phyloP scores from a whole-genome alignment of 2,113 vertebrate species.

The Cebus imitator region DNA sequence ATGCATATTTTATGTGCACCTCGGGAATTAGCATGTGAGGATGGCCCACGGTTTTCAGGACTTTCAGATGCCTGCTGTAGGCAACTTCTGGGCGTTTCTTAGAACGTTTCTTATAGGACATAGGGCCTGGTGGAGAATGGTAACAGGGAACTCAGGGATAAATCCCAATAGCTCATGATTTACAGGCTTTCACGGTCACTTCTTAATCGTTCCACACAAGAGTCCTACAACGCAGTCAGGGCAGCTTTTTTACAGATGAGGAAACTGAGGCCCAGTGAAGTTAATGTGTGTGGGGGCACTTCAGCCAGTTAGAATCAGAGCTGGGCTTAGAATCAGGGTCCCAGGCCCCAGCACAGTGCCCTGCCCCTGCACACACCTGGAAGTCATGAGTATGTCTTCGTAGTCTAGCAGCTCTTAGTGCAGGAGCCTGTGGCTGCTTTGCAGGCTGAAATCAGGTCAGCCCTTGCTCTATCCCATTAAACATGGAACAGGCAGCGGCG shows the following conservation, averaged over 20 bases:
- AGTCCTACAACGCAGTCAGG: neutral
- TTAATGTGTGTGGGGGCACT: neutral
- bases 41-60: neutral
- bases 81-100: neutral
- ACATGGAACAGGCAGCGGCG: neutral
- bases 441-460: fast-evolving
- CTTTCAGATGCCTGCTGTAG: neutral
- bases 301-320: neutral
- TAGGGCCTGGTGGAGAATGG: neutral
- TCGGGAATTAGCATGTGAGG: neutral
- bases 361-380: neutral
- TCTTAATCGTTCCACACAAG: neutral
- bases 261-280: neutral
- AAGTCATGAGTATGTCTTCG: fast-evolving
- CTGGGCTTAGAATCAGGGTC: neutral
- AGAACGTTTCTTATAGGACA: neutral
- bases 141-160: neutral
- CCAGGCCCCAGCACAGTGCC: neutral
- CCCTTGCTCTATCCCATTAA: fast-evolving
- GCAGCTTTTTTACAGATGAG: neutral
- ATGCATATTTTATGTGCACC: neutral
- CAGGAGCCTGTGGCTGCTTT: neutral
- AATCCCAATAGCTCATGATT: neutral
- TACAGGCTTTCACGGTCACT: neutral
- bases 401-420: fast-evolving